Evolutionary conservation across 2,797 vertebrate species (phyloP).

Genomic region (Sparidentex hasta): DNA sequence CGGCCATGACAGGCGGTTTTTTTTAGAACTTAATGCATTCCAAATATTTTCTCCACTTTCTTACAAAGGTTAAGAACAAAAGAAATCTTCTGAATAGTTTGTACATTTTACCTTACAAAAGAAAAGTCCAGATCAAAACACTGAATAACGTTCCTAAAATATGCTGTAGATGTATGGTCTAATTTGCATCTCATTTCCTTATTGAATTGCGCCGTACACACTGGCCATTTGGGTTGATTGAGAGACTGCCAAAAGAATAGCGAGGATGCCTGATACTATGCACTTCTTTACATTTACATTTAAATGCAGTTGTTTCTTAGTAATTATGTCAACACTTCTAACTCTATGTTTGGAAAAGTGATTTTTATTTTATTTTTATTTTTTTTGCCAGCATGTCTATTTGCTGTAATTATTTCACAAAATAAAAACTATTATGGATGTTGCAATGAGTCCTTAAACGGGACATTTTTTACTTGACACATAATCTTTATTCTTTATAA

Average conservation of each 20-base stretch:
- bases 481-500: constrained; percentile 28
- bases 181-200: constrained; percentile 82
- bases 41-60: constrained; percentile 83
- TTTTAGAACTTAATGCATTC: constrained; percentile 82
- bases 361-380: too few species aligned
- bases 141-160: constrained; percentile 74
- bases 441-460: neutral
- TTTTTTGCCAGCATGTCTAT: neutral
- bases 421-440: neutral
- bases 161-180: constrained; percentile 65
- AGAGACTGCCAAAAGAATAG: constrained; percentile 43
- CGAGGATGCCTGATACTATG: constrained; percentile 8
- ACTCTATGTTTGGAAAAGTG: constrained; percentile 1
- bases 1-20: constrained; percentile 82
- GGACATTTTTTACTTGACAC: neutral
- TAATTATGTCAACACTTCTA: neutral
- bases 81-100: constrained; percentile 78
- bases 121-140: constrained; percentile 71
- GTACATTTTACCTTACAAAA: constrained; percentile 77
- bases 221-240: constrained; percentile 32
- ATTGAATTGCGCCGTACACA: constrained; percentile 54
- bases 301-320: constrained; percentile 17
- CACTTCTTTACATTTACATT: constrained; percentile 15
- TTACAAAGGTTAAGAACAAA: constrained; percentile 72
- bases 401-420: neutral